These are phyloP conservation scores for Xanthia icteritia DNA, from an alignment of 2,888 invertebrate species.

Conservation along the genomic window DNA sequence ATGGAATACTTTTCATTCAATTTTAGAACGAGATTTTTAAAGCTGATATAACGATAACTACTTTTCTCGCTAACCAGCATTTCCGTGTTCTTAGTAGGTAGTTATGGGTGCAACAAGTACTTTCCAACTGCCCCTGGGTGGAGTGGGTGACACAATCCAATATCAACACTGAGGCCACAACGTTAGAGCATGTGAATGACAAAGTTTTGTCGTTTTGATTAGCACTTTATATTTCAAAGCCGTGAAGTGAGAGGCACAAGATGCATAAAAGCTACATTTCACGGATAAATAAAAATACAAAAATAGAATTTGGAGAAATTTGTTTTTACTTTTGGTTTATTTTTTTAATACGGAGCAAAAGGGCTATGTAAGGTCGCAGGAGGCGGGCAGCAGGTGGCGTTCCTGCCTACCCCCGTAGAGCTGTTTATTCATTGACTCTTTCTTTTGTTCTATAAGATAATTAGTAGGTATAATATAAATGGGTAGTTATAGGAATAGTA, in stretches of 20 bases:
- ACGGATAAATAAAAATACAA: rapidly evolving
- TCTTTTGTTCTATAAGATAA: background rate
- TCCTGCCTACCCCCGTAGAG: too few relatives aligned
- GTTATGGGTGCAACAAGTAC: background rate
- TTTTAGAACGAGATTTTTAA: background rate
- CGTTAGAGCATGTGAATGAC: background rate
- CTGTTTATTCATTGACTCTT: background rate
- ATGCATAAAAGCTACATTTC: too few relatives aligned
- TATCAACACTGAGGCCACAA: background rate
- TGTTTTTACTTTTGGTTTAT: background rate
- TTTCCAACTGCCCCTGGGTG: background rate
- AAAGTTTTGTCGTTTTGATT: background rate
- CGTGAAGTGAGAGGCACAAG: too few relatives aligned
- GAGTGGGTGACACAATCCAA: background rate
- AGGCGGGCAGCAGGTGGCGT: too few relatives aligned
- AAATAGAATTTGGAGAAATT: too few relatives aligned
- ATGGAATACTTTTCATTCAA: background rate
- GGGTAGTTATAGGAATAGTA: background rate
- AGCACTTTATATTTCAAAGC: background rate
- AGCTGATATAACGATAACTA: background rate
- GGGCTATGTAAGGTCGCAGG: too few relatives aligned
- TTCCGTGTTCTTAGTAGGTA: background rate
- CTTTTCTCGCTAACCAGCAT: background rate
- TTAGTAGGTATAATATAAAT: background rate
- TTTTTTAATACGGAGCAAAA: background rate